Percentiles rank a stretch among this genome's conserved stretches.
phyloP scores from a whole-genome alignment of 1,140 invertebrate genomes.

The Caenorhabditis inopinata region DNA sequence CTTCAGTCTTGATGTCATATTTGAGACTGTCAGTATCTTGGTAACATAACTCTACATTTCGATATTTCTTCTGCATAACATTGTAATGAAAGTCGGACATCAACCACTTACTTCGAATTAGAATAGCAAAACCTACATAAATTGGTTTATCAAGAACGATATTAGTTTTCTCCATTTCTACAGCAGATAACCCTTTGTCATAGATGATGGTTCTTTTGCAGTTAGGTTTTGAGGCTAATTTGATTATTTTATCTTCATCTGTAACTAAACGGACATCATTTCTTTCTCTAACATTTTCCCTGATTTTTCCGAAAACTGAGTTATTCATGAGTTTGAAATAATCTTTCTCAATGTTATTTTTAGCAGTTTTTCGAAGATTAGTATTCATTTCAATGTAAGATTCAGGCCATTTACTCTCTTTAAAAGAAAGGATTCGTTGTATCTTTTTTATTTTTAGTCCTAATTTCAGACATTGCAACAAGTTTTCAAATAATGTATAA shows the following conservation, averaged over 20 bases:
- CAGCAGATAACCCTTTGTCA: constrained; percentile 2
- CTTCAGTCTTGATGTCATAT: too few species aligned
- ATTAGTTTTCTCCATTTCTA: constrained; percentile 29
- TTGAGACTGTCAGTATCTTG: too few species aligned
- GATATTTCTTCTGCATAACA: too few species aligned
- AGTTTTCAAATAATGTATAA: constrained; percentile 69
- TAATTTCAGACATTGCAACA: constrained; percentile 68
- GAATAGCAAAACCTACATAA: constrained; percentile 56
- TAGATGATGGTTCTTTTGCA: constrained; percentile 29
- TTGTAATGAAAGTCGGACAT: too few species aligned
- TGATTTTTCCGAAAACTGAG: constrained; percentile 69
- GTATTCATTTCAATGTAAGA: constrained; percentile 68
- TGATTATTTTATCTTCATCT: constrained; percentile 32
- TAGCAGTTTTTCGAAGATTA: constrained; percentile 58
- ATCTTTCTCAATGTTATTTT: constrained; percentile 69
- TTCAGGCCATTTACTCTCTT: constrained; percentile 69
- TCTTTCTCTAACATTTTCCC: constrained; percentile 69
- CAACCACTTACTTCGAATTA: too few species aligned
- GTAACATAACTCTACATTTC: too few species aligned
- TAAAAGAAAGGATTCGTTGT: constrained; percentile 68
- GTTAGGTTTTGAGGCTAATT: constrained; percentile 33
- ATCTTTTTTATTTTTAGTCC: constrained; percentile 69
- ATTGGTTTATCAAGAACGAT: constrained; percentile 55
- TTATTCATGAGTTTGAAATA: constrained; percentile 70
- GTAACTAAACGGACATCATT: constrained; percentile 53